Evolutionary conservation across 2,113 vertebrate species (phyloP).

Genomic region (Gila orcuttii): DNA sequence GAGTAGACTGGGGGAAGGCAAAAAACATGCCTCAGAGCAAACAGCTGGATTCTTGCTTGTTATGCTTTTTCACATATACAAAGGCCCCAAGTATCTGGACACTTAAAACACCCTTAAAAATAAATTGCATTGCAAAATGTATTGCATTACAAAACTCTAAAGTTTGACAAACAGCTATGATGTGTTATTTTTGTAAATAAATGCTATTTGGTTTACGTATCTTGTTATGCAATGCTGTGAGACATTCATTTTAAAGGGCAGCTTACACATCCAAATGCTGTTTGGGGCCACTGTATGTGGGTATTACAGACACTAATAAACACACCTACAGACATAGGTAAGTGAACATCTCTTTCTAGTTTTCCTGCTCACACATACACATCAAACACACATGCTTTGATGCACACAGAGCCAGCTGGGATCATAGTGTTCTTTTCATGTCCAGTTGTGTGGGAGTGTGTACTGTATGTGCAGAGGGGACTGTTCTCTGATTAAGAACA

Average conservation of each 20-base stretch:
- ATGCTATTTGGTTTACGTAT: neutral
- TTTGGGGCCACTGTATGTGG: neutral
- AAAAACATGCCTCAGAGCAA: neutral
- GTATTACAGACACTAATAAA: neutral
- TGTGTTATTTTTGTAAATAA: neutral
- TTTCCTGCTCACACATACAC: neutral
- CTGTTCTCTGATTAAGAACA: conserved; percentile 10
- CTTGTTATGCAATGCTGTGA: neutral
- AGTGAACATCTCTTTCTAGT: neutral
- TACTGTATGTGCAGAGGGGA: neutral
- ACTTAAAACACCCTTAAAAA: neutral
- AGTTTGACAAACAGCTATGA: neutral
- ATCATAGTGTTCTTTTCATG: conserved; percentile 1
- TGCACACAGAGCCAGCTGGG: neutral
- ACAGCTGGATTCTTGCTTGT: conserved; percentile 5
- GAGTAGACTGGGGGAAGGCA: neutral
- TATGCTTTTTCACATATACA: neutral
- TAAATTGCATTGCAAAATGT: neutral
- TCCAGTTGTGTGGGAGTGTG: conserved; percentile 17
- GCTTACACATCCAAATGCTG: neutral
- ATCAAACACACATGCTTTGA: conserved; percentile 8
- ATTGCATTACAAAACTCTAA: neutral
- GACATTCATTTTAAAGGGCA: neutral
- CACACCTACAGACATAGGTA: neutral
- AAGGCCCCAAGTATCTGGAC: neutral